Evolutionary conservation across 1,140 invertebrate species (phyloP), one percentile per base, ranked within the genome.

Genomic region (Apis dorsata): DNA sequence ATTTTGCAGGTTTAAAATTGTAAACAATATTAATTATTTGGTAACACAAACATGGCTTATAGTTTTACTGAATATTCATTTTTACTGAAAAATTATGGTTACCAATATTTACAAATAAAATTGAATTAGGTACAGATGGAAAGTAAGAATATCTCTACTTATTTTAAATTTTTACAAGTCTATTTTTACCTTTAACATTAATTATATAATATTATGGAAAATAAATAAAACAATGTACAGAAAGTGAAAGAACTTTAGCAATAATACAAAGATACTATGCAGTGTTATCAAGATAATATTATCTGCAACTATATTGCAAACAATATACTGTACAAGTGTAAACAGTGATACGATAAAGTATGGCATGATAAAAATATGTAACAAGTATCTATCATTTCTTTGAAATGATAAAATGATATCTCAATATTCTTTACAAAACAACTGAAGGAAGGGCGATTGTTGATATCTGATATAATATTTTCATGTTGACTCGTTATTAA

Each of bases 181-280:
- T 73, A 85, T 51, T 85, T 78, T 65, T 34, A 72, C 28, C 19
- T 83, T 79, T 78, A 75, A 62, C 28, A 65, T 84, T 78, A 75
- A 85, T 55, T 70, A 55, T 51, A 62, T 70, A 83, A 69, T 59
- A 59, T 83, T 80, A 60, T 69, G 72, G 73, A 79, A 85, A 88
- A 88, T 88, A 88, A 88, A 88, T 88, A 88, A 88, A 88, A 85
- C 34, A 88, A 88, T 88, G 63, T 85, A 88, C 79, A 88, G 71
- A 75, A 76, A 73, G 53, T 57, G 60, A 77, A 68, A 80, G 74
- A 83, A 63, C 34, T 70, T 79, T 81, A 73, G 74, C 62, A 49
- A 60, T 85, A 83, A 78, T 71, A 88, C 68, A 88, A 85, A 74
- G 53, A 66, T 83, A 72, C 55, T 73, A 83, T 85, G 62, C 66